Base-by-base conservation (phyloP, 2,113 vertebrate species). In the Rhynchomys soricoides region DNA sequence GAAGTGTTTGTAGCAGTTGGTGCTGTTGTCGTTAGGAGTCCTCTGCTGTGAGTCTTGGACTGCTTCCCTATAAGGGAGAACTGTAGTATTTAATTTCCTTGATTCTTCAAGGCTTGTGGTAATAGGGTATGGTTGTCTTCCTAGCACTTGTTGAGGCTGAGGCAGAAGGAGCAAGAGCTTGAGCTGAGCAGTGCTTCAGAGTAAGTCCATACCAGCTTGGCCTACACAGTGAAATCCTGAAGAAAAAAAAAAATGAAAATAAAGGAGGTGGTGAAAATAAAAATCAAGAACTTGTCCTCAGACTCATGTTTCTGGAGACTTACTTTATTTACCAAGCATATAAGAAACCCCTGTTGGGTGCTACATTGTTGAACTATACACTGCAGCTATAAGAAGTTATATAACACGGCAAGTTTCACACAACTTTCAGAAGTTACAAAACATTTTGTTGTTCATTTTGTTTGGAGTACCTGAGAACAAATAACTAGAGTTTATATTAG, bases 251-350 rank as follows among this genome's bases (percentile, higher is more conserved):
- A 43, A 17, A 83, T 1, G n/a, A 31, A 31, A 50, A 48, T 7
- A 50, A n/a, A 50, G 26, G 16, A 68, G 17, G 24, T 9, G 2
- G 66, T 64, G 55, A 40, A 4, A 68, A 24, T n/a, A 73, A 9
- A 77, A 31, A 86, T 10, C 45, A 85, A 81, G 50, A 97, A 89
- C 29, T 88, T 94, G 5, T 73, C 64, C 43, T 97, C 15, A 57
- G 40, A 90, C 71, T 97, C 40, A 50, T 95, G 19, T 94, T 95
- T 97, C 81, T 89, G 40, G 17, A 78, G 37, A 83, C 91, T 93
- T 0, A 57, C 74, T 96, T 94, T 86, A 70, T 86, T 16, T 90
- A 92, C 24, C 85, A 89, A 96, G 70, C 55, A 68, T 89, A 52
- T 43, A 78, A 81, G 64, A 95, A 95, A 68, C 15, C 93, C 71